These are phyloP conservation scores for Cephus pulcher DNA, from an alignment of 2,888 invertebrate genomes.

Conservation along the genomic window DNA sequence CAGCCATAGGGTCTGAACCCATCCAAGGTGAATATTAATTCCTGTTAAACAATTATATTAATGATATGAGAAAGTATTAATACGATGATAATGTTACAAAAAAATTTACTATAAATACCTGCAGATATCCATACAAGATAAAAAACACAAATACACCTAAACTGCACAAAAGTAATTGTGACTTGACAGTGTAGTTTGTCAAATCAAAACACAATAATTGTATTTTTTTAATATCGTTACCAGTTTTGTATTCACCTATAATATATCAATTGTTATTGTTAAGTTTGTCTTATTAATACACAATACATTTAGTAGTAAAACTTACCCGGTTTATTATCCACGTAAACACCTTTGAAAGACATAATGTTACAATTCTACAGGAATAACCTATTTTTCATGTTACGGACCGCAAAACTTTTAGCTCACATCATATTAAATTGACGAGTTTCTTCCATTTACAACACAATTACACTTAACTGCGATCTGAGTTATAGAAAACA, in stretches of 20 bases:
- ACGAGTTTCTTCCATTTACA: not conserved
- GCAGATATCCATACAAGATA: constrained; percentile 89
- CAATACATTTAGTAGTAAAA: not conserved
- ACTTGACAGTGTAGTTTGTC: constrained; percentile 72
- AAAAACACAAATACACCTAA: constrained; percentile 88
- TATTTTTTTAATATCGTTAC: constrained; percentile 53
- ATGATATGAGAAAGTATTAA: constrained; percentile 10
- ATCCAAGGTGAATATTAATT: constrained; percentile 90
- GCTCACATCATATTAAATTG: not conserved
- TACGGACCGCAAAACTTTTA: not conserved
- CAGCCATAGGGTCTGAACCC: constrained; percentile 91
- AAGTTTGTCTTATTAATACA: not conserved
- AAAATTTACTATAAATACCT: constrained; percentile 62
- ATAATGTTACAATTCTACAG: not conserved
- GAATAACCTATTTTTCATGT: not conserved
- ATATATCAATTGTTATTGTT: not conserved
- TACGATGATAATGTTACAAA: constrained; percentile 1
- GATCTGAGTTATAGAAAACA: not conserved
- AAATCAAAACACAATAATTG: constrained; percentile 82
- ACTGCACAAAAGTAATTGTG: constrained; percentile 83
- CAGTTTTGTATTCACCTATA: constrained; percentile 9
- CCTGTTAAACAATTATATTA: constrained; percentile 67
- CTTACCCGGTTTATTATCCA: not conserved
- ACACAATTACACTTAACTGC: not conserved
- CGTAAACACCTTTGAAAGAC: not conserved